Conservation (phyloP, 2,113 vertebrate species). For the Polyodon spathula region DNA sequence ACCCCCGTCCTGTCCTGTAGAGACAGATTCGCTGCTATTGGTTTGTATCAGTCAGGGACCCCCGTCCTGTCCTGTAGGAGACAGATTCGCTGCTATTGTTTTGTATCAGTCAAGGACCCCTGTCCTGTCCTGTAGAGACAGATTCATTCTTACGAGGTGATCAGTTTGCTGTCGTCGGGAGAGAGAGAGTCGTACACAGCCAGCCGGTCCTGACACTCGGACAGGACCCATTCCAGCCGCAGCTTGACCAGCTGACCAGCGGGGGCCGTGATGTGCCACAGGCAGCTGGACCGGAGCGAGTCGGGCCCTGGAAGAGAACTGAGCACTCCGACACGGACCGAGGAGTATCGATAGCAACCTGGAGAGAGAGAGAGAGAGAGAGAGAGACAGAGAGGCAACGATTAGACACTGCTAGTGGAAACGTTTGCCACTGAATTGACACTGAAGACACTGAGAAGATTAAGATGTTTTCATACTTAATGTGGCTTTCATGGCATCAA, state of each 20-base stretch:
- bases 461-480: slow-evolving; percentile 40
- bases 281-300: slow-evolving; percentile 63
- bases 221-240: slow-evolving; percentile 69
- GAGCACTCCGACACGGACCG: slow-evolving; percentile 43
- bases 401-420: no score
- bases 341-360: slow-evolving; percentile 81
- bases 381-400: background rate
- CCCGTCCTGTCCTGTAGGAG: no score
- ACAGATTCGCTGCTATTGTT: background rate
- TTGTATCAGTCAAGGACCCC: no score
- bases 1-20: no score
- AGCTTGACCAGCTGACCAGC: slow-evolving; percentile 71
- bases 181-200: slow-evolving; percentile 64
- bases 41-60: no score
- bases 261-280: slow-evolving; percentile 77
- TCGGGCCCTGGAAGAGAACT: slow-evolving; percentile 65
- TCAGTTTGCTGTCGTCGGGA: slow-evolving; percentile 64
- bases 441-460: background rate
- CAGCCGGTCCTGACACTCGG: slow-evolving; percentile 76
- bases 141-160: slow-evolving; percentile 76
- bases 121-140: no score
- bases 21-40: no score
- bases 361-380: slow-evolving; percentile 10
- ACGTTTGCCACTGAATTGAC: no score
- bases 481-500: slow-evolving; percentile 49